These are phyloP conservation scores for Agrilus cyanescens DNA, from an alignment of 2,888 invertebrate species.

Conservation along the genomic window DNA sequence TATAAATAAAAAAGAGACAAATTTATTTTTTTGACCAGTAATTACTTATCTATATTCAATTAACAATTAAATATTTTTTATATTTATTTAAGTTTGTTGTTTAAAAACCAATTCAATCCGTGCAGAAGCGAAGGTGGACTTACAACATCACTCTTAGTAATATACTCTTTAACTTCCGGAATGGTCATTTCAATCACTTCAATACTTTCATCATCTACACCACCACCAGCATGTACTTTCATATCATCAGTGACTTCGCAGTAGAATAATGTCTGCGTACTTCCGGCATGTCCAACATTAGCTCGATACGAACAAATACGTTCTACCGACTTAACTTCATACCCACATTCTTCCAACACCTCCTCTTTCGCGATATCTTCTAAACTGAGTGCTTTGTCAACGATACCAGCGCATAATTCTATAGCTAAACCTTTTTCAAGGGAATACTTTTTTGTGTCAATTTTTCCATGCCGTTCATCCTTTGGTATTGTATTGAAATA, in stretches of 20 bases:
- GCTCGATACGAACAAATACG: constrained; percentile 62
- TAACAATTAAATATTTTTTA: too few relatives aligned
- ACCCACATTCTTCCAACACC: constrained; percentile 84
- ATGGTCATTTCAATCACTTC: constrained; percentile 78
- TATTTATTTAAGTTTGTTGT: constrained; percentile 29
- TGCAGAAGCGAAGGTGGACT: constrained; percentile 70
- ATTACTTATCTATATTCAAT: too few relatives aligned
- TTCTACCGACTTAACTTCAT: constrained; percentile 54
- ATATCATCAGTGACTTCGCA: constrained; percentile 81
- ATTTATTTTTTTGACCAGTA: too few relatives aligned
- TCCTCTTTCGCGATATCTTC: constrained; percentile 74
- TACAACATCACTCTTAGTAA: constrained; percentile 44
- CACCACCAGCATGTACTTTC: constrained; percentile 65
- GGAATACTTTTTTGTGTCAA: constrained; percentile 57
- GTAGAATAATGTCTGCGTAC: constrained; percentile 73
- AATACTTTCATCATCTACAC: constrained; percentile 78
- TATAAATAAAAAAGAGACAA: too few relatives aligned
- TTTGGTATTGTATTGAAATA: constrained; percentile 58
- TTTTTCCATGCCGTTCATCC: constrained; percentile 37
- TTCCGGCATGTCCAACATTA: constrained; percentile 67
- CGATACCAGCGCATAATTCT: constrained; percentile 87
- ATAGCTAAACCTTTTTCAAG: constrained; percentile 62
- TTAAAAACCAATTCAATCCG: constrained; percentile 70
- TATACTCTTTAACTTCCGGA: constrained; percentile 50
- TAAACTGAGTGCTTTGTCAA: constrained; percentile 64